A percentile compares a stretch with the other conserved stretches of the same genome.
These are phyloP conservation scores for Verasper variegatus DNA, from an alignment of 2,113 vertebrate genomes.

Conservation along the genomic window DNA sequence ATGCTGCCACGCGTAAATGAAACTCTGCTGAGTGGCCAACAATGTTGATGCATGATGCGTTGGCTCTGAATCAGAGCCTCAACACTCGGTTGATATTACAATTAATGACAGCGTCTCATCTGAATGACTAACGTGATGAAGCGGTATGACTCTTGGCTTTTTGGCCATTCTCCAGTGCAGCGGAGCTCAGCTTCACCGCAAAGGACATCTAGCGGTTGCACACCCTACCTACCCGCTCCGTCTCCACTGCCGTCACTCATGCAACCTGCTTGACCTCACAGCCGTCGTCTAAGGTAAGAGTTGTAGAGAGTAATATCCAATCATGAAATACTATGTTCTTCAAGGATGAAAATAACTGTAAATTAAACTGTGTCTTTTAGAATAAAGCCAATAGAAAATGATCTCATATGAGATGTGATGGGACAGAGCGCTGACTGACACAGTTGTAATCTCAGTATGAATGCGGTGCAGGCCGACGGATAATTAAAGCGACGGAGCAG, in stretches of 20 bases:
- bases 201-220: constrained; percentile 64
- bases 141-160: constrained; percentile 53
- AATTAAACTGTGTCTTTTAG: constrained; percentile 65
- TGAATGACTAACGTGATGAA: constrained; percentile 66
- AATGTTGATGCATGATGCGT: constrained; percentile 39
- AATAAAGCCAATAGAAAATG: constrained; percentile 61
- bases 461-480: constrained; percentile 54
- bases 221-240: constrained; percentile 8
- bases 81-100: constrained; percentile 68
- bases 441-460: constrained; percentile 64
- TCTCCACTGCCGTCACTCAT: not conserved
- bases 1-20: constrained; percentile 31
- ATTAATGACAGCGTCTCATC: constrained; percentile 75
- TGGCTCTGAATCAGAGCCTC: constrained; percentile 75
- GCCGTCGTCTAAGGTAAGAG: constrained; percentile 10
- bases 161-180: constrained; percentile 40
- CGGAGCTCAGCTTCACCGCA: constrained; percentile 25
- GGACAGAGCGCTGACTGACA: constrained; percentile 65
- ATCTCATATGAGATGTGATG: constrained; percentile 61
- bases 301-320: constrained; percentile 27
- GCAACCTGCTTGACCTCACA: constrained; percentile 10
- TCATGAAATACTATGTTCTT: constrained; percentile 33
- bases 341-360: constrained; percentile 56
- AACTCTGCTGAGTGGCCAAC: constrained; percentile 63
- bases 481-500: constrained; percentile 79